Percentiles rank a stretch among this genome's conserved stretches.
These are phyloP conservation scores for Egretta garzetta DNA, from an alignment of 2,113 vertebrate species.

Conservation along the genomic window DNA sequence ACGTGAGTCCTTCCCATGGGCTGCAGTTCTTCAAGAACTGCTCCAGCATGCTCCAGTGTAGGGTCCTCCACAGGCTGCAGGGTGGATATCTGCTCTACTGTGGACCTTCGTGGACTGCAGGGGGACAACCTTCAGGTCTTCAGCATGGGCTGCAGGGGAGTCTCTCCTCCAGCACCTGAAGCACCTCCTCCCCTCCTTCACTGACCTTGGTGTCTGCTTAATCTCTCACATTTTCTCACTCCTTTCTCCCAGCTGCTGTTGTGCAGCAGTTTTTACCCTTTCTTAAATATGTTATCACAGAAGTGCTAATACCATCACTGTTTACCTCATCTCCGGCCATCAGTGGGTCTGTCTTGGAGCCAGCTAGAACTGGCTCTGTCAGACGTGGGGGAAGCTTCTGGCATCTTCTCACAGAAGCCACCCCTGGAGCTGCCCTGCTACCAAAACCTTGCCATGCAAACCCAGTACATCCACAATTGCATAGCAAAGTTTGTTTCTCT, in stretches of 20 bases:
- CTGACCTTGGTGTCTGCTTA: neutral
- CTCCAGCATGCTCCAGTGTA: neutral
- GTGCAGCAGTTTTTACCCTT: neutral
- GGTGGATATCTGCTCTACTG: neutral
- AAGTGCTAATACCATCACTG: too few species aligned
- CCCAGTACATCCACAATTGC: neutral
- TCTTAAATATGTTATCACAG: neutral
- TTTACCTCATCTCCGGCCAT: neutral
- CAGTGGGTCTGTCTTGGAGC: neutral
- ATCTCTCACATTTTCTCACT: neutral
- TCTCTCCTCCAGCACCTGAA: neutral
- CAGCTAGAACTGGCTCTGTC: neutral
- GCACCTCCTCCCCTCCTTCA: neutral
- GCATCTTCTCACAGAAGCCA: neutral
- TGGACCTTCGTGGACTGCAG: neutral
- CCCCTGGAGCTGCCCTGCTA: neutral
- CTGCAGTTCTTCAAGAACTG: neutral
- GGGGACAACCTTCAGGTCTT: neutral
- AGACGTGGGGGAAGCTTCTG: neutral
- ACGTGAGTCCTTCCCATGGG: neutral
- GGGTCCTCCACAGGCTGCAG: neutral
- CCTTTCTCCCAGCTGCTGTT: neutral
- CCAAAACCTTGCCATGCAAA: neutral
- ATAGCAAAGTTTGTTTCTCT: neutral
- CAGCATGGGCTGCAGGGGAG: neutral